phyloP scores from a whole-genome alignment of 2,888 invertebrate genomes.

The Thera obeliscata region DNA sequence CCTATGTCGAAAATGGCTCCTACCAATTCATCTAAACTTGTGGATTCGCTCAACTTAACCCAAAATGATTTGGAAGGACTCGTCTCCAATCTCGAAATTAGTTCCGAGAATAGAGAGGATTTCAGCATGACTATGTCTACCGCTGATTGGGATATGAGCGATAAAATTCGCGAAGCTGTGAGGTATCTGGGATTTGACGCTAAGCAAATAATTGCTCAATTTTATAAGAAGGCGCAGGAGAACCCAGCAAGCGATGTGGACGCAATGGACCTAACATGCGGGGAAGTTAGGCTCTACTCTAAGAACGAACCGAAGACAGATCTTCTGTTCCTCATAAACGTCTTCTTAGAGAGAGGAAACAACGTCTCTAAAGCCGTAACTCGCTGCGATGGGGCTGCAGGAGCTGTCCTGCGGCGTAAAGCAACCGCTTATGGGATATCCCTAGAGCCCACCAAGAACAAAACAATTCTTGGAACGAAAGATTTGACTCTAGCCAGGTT shows the following conservation, averaged over 20 bases:
- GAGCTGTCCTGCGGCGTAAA: background rate
- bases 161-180: background rate
- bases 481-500: background rate
- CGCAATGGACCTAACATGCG: background rate
- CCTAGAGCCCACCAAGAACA: background rate
- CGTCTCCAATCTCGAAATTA: too few species aligned
- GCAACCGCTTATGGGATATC: background rate
- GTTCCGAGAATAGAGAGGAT: too few species aligned
- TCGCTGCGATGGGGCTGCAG: background rate
- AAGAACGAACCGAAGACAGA: background rate
- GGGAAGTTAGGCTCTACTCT: background rate
- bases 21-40: too few species aligned
- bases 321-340: background rate
- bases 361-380: background rate
- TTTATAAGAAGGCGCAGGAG: background rate
- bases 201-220: background rate
- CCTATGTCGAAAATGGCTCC: too few species aligned
- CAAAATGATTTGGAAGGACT: too few species aligned
- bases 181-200: background rate
- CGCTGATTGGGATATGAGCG: background rate
- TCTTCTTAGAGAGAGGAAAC: background rate
- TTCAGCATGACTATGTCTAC: background rate
- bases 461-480: background rate
- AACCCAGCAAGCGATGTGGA: background rate
- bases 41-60: too few species aligned